phyloP scores from a whole-genome alignment of 2,113 vertebrate species.

The Helogale parvula region DNA sequence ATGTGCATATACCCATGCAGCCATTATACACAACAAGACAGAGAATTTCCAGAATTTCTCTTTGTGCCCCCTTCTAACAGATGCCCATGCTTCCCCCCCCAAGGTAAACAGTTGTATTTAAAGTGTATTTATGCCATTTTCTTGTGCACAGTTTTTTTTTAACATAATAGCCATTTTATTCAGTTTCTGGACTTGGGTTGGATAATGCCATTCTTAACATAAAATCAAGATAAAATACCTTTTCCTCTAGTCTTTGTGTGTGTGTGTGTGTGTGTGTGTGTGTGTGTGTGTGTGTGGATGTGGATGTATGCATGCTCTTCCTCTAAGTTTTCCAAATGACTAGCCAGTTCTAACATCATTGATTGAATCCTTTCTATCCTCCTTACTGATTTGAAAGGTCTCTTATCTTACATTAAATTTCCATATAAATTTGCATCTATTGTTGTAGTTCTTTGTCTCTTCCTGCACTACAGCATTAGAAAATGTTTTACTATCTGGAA shows the following conservation, averaged over 20 bases:
- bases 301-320: background rate
- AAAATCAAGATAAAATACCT: background rate
- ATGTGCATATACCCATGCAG: background rate
- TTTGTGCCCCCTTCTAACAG: fast-evolving
- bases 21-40: background rate
- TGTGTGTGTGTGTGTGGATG: too few species aligned
- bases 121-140: background rate
- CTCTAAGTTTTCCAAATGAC: background rate
- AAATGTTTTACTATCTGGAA: slow-evolving; percentile 5
- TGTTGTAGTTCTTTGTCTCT: background rate
- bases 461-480: background rate
- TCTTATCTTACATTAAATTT: slow-evolving; percentile 41
- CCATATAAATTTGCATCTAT: background rate
- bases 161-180: slow-evolving; percentile 28
- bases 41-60: background rate
- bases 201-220: background rate
- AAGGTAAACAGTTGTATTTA: background rate
- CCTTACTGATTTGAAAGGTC: background rate
- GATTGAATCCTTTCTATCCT: background rate
- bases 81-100: background rate
- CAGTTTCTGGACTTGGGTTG: slow-evolving; percentile 21
- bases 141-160: slow-evolving; percentile 30
- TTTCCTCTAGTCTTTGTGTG: background rate
- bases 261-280: too few species aligned
- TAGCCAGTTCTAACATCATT: background rate